A percentile compares a stretch with the other conserved stretches of the same genome.
phyloP scores from a whole-genome alignment of 2,888 invertebrate species.

The Pammene fasciana region DNA sequence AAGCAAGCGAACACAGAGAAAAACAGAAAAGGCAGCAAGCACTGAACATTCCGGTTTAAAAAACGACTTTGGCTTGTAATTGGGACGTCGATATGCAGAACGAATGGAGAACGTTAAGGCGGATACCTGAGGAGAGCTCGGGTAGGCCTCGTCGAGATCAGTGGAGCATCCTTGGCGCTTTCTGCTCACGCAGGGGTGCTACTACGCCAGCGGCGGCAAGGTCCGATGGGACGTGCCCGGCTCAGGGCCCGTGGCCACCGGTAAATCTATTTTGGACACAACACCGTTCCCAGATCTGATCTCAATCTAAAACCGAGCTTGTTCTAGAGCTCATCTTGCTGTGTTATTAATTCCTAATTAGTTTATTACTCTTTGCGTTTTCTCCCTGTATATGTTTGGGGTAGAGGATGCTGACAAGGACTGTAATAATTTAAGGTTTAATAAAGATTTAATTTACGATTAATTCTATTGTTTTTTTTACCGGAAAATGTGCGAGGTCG shows the following conservation, averaged over 20 bases:
- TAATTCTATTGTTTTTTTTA: conserved; percentile 55
- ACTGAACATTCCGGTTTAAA: conserved; percentile 54
- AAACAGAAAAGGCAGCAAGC: conserved; percentile 86
- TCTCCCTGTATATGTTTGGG: conserved; percentile 46
- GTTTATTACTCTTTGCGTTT: conserved; percentile 71
- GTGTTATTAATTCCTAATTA: conserved; percentile 80
- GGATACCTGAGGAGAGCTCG: conserved; percentile 71
- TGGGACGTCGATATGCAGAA: conserved; percentile 72
- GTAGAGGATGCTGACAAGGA: conserved; percentile 57
- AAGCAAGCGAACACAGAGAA: conserved; percentile 93
- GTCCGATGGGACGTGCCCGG: conserved; percentile 51
- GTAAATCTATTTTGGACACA: conserved; percentile 59
- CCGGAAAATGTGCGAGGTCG: conserved; percentile 48
- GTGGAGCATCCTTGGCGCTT: conserved; percentile 76
- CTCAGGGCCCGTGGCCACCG: conserved; percentile 39
- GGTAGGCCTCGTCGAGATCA: conserved; percentile 72
- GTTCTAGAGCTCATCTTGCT: conserved; percentile 78
- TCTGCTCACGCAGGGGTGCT: conserved; percentile 69
- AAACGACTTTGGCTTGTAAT: conserved; percentile 72
- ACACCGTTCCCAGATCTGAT: conserved; percentile 77
- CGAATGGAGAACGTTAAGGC: conserved; percentile 76
- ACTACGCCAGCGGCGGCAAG: conserved; percentile 62
- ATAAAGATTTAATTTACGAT: conserved; percentile 60
- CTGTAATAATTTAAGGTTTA: conserved; percentile 78
- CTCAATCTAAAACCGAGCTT: conserved; percentile 74